phyloP scores from a whole-genome alignment of 2,113 vertebrate species.

The Upupa epops region DNA sequence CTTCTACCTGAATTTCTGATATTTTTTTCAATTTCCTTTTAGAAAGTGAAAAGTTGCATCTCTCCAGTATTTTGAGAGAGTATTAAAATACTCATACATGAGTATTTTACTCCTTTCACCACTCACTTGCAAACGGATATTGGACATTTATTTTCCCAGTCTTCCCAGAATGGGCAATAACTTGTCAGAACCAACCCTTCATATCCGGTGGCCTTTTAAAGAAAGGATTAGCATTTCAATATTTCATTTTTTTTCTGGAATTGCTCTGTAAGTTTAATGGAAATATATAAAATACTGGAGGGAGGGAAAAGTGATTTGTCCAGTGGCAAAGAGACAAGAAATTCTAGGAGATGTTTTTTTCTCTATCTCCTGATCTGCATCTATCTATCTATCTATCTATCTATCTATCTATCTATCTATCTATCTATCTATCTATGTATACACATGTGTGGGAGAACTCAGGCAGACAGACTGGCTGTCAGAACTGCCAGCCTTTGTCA shows the following conservation, averaged over 20 bases:
- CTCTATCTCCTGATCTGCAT: background rate
- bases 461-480: conserved; percentile 1
- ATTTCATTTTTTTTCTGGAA: conserved; percentile 22
- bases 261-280: background rate
- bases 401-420: background rate
- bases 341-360: background rate
- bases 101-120: conserved; percentile 25
- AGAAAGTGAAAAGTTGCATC: background rate
- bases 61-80: background rate
- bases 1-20: background rate
- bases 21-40: background rate
- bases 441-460: conserved; percentile 1
- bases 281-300: background rate
- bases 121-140: conserved; percentile 6
- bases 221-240: conserved; percentile 34
- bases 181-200: background rate
- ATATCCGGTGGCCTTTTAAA: conserved; percentile 34
- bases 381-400: background rate
- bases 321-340: background rate
- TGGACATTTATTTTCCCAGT: conserved; percentile 34
- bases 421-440: background rate
- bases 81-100: too few species aligned
- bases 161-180: conserved; percentile 3
- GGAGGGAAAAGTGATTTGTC: background rate
- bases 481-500: background rate